Evolutionary conservation across 2,113 vertebrate species (phyloP).

Genomic region (Octodon degus): DNA sequence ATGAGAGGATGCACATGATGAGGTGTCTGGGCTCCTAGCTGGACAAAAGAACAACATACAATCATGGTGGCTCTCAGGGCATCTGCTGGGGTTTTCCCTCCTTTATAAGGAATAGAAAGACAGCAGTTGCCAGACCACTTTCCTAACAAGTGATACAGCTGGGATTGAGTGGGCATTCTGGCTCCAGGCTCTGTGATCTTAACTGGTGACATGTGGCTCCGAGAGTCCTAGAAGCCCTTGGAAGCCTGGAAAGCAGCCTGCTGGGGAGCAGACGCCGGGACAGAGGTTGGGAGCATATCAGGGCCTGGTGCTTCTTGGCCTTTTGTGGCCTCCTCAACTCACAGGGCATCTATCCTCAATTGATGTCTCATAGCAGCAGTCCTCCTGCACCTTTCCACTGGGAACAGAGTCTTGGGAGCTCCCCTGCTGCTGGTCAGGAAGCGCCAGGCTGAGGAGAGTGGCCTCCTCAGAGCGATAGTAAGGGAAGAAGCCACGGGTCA

Average conservation of each 20-base stretch:
- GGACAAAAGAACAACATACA: not conserved
- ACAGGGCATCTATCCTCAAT: not conserved
- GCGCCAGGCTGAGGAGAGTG: not conserved
- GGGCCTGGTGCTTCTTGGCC: not conserved
- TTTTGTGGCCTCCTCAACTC: not conserved
- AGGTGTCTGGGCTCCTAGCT: not conserved
- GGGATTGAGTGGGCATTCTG: not conserved
- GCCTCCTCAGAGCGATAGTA: constrained; percentile 74
- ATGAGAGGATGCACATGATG: not conserved
- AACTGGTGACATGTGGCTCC: not conserved
- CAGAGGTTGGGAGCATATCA: not conserved
- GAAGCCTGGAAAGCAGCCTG: not conserved
- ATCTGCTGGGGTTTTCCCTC: not conserved
- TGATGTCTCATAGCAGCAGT: not conserved
- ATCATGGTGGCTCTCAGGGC: not conserved
- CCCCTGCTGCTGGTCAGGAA: rapidly evolving
- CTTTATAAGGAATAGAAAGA: not conserved
- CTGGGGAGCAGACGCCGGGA: not conserved
- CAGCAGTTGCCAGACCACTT: not conserved
- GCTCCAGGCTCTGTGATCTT: not conserved
- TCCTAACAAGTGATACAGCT: not conserved
- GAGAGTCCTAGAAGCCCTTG: not conserved
- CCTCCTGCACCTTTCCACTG: rapidly evolving
- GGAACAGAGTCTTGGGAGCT: not conserved
- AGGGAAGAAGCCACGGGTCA: constrained; percentile 66